These are phyloP conservation scores for Chymomyza costata DNA, from an alignment of 1,140 invertebrate genomes.

Conservation along the genomic window DNA sequence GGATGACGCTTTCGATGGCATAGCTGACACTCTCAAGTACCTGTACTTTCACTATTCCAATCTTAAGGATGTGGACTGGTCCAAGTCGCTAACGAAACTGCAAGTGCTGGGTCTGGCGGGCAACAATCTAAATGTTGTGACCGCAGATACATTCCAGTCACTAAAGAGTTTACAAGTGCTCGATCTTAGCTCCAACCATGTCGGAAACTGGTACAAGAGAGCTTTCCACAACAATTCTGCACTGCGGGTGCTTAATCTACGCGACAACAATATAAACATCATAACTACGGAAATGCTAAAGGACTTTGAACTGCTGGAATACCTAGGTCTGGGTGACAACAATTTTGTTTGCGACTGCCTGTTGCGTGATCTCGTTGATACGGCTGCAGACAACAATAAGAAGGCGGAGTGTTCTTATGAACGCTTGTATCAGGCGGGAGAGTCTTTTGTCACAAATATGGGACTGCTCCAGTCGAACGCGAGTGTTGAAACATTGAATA, in stretches of 20 bases:
- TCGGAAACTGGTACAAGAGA: constrained; percentile 76
- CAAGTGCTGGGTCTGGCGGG: constrained; percentile 73
- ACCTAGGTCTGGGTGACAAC: constrained; percentile 76
- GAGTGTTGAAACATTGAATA: background rate
- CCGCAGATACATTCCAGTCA: constrained; percentile 34
- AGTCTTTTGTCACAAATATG: constrained; percentile 13
- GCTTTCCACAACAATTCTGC: constrained; percentile 69
- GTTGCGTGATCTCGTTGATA: constrained; percentile 75
- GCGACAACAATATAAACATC: constrained; percentile 77
- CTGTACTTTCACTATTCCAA: constrained; percentile 75
- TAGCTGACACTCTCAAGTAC: constrained; percentile 75
- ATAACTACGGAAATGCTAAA: constrained; percentile 76
- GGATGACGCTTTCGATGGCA: constrained; percentile 62
- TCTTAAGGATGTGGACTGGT: constrained; percentile 66
- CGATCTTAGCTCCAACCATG: constrained; percentile 76
- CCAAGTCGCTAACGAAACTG: constrained; percentile 71
- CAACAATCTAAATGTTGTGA: constrained; percentile 76
- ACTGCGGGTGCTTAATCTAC: constrained; percentile 75
- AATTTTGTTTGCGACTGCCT: constrained; percentile 77
- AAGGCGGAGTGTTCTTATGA: constrained; percentile 47
- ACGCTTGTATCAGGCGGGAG: constrained; percentile 3
- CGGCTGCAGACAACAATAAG: constrained; percentile 63
- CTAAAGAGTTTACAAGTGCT: constrained; percentile 76
- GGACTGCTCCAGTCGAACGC: background rate
- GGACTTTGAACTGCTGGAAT: constrained; percentile 69